Percentiles rank a stretch among this genome's conserved stretches.
These are phyloP conservation scores for Tinamus guttatus DNA, from an alignment of 2,113 vertebrate genomes.

Conservation along the genomic window DNA sequence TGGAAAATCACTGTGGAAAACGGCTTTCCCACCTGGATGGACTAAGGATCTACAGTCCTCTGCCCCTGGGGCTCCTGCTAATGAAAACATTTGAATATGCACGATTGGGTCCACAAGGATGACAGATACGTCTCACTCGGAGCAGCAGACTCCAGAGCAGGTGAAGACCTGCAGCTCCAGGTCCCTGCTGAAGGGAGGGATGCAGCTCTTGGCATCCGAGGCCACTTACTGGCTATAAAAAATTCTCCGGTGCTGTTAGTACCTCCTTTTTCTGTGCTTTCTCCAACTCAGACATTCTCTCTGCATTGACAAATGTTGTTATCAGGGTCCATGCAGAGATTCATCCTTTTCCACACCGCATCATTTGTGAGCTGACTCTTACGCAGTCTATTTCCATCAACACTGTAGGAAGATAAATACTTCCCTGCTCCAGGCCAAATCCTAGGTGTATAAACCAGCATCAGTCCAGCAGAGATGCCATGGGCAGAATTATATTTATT, in stretches of 20 bases:
- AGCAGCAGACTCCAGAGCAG: background rate
- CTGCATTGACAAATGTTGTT: background rate
- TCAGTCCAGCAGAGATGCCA: accelerated
- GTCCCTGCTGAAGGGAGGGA: background rate
- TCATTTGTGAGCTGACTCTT: background rate
- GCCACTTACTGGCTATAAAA: accelerated
- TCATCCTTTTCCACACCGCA: background rate
- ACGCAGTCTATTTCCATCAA: background rate
- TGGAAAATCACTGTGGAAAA: background rate
- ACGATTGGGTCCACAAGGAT: background rate
- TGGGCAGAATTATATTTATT: background rate
- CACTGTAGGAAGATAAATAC: background rate
- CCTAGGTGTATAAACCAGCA: background rate
- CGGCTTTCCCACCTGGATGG: background rate
- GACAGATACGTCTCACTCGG: background rate
- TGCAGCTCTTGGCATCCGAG: background rate
- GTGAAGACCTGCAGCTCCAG: background rate
- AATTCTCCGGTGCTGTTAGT: accelerated
- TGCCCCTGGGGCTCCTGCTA: background rate
- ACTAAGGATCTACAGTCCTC: background rate
- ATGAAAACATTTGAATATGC: background rate
- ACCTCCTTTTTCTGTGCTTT: background rate
- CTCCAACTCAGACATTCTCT: background rate
- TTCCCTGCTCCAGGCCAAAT: background rate
- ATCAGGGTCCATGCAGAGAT: background rate